Conservation (phyloP, 2,797 vertebrate species). For the Trachops cirrhosus region DNA sequence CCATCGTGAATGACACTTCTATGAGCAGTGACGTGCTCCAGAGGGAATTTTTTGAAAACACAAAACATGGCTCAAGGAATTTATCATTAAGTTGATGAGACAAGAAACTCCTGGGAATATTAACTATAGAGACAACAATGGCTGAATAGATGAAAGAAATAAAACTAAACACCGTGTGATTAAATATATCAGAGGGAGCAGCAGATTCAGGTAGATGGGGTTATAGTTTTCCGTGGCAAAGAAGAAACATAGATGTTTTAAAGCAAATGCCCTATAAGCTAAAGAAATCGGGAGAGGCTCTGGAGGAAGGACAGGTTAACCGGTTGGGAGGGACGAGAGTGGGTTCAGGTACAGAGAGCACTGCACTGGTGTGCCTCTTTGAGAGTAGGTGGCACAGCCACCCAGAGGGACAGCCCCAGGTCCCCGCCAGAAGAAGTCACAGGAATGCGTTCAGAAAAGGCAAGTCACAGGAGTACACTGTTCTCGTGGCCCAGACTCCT, state of each 20-base stretch:
- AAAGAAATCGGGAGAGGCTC: neutral
- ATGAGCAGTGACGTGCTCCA: neutral
- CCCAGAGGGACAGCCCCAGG: neutral
- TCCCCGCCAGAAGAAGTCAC: too few species aligned
- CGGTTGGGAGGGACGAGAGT: too few species aligned
- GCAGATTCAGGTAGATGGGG: neutral
- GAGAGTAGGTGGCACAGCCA: neutral
- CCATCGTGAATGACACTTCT: neutral
- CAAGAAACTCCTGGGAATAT: neutral
- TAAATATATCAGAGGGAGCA: neutral
- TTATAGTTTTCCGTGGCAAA: neutral
- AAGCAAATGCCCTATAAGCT: neutral
- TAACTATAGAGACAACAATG: neutral
- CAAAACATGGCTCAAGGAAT: neutral
- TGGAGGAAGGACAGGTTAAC: neutral
- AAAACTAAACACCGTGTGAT: neutral
- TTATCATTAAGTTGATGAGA: neutral
- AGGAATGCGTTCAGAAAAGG: neutral
- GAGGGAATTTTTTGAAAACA: neutral
- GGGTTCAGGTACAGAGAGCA: neutral
- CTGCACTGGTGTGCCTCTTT: neutral
- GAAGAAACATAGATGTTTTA: neutral
- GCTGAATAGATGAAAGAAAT: neutral
- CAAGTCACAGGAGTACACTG: neutral
- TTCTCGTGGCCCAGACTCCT: neutral